phyloP scores from a whole-genome alignment of 2,113 vertebrate genomes.

The Myiozetetes cayanensis region DNA sequence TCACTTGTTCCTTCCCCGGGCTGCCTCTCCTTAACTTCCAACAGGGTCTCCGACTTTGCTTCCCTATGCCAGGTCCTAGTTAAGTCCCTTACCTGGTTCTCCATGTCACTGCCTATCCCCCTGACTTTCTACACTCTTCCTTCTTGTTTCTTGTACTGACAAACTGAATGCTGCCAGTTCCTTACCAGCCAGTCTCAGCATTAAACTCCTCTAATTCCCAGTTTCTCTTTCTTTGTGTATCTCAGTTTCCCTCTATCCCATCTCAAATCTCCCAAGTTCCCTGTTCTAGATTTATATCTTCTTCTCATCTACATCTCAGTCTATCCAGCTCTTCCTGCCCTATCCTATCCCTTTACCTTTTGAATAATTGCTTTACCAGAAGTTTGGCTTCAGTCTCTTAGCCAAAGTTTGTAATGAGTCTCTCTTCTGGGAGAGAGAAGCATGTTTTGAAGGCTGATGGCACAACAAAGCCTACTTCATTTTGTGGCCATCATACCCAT shows the following conservation, averaged over 20 bases:
- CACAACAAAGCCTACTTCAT: background rate
- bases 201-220: background rate
- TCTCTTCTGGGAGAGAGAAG: background rate
- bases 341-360: background rate
- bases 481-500: background rate
- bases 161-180: background rate
- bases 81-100: background rate
- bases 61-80: background rate
- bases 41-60: background rate
- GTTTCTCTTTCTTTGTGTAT: background rate
- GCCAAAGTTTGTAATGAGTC: background rate
- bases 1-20: background rate
- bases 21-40: background rate
- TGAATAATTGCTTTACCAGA: background rate
- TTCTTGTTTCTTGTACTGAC: background rate
- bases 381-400: background rate
- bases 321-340: background rate
- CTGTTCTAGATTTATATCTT: background rate
- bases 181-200: background rate
- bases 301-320: background rate
- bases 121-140: background rate
- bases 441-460: background rate
- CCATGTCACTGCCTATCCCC: background rate
- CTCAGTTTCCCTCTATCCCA: background rate
- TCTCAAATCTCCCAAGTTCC: background rate